Base-by-base conservation (phyloP, 2,113 vertebrate species). In the Tamias sibiricus region DNA sequence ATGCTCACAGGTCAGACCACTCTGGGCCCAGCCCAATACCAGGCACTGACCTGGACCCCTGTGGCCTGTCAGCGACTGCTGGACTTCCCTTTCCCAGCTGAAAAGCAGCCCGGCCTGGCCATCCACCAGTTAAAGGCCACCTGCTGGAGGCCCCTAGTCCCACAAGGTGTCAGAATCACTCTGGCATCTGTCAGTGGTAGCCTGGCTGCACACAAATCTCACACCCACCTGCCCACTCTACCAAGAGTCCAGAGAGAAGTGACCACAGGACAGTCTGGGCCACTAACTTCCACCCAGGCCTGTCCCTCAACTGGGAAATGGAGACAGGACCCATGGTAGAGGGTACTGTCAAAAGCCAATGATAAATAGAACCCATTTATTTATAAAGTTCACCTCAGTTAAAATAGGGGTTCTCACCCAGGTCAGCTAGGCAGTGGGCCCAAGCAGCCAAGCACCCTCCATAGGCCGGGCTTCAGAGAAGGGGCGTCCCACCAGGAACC, bases 11-110 rank as follows among this genome's bases (percentile, higher is more conserved):
- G 12, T 5, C 26, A 4, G 62, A 30, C 6, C 4, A 4, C 49
- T 11, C 13, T 0, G 7, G 52, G 69, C 1, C 64, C 16, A 10
- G n/a, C 2, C 42, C 14, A 2, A 13, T 24, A 42, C 10, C 19
- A 2, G 19, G 40, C 22, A 52, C 49, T 69, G 47, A 4, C 40
- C 37, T 54, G 30, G n/a, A 28, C 2, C 14, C 82, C n/a, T 0
- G 3, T 0, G 19, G 37, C 1, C 2, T 6, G 6, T 37, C 42
- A 64, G 72, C 19, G 28, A 47, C 12, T 26, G 71, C 47, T 12
- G 9, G 47, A 8, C 8, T 20, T 40, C 94, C 22, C 7, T 3
- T 5, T 66, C 66, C 79, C 35, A 35, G 52, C 28, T 2, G 16
- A 13, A 42, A 20, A 3, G 20, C 0, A 14, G 32, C 42, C n/a